Conservation (phyloP, 37 sponge, comb jelly and placozoan genomes). For the Diacarnus erythraeanus region DNA sequence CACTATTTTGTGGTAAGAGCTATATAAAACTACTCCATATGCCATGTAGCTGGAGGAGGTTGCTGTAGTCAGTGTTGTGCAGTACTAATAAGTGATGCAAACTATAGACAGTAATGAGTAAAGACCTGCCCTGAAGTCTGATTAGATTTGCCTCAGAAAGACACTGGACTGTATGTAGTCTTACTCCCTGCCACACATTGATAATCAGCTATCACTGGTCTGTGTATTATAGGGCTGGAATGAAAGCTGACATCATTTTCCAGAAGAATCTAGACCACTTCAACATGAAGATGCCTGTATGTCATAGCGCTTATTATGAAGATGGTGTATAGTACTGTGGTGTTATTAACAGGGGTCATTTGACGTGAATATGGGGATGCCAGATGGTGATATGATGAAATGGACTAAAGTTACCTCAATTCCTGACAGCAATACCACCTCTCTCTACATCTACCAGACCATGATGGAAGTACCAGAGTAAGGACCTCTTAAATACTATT, state of each 20-base stretch:
- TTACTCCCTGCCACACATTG: background rate
- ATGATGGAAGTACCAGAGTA: conserved; percentile 41
- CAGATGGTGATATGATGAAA: background rate
- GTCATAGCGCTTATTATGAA: too few relatives aligned
- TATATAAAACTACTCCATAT: background rate
- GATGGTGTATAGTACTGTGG: background rate
- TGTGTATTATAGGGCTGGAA: conserved; percentile 35
- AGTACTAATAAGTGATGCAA: too few relatives aligned
- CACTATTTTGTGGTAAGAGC: background rate
- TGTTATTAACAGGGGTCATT: conserved; percentile 35
- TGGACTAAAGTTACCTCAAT: conserved; percentile 5
- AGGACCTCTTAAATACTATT: too few relatives aligned
- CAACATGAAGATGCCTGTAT: conserved; percentile 31
- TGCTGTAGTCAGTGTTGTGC: too few relatives aligned
- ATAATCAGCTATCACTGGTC: background rate
- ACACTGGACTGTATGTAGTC: background rate
- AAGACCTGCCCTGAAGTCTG: too few relatives aligned
- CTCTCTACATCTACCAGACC: conserved; percentile 28
- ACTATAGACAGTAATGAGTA: too few relatives aligned
- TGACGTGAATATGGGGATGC: conserved; percentile 17
- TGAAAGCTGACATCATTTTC: conserved; percentile 49
- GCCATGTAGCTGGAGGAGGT: too few relatives aligned
- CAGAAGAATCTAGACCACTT: conserved; percentile 92
- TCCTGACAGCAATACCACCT: conserved; percentile 33
- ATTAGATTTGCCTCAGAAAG: too few relatives aligned